These are phyloP conservation scores for Heliopora coerulea DNA, from an alignment of 92 coral and sea anemone genomes.

Conservation along the genomic window DNA sequence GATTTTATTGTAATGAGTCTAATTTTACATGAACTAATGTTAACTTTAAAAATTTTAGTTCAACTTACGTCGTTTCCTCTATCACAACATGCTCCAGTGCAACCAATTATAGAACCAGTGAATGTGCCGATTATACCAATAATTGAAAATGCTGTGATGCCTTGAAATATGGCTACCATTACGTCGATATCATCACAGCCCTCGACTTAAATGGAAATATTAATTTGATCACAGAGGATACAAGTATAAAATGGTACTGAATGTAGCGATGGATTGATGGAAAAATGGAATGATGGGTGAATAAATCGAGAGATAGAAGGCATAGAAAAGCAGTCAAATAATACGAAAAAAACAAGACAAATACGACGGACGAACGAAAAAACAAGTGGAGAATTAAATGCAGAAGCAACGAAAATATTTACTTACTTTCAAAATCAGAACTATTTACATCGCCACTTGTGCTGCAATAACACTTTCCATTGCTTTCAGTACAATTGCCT, in stretches of 20 bases:
- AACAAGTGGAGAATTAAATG: no score
- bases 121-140: conserved; percentile 52
- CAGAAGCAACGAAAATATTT: not conserved
- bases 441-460: not conserved
- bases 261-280: no score
- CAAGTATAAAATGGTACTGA: no score
- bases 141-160: conserved; percentile 52
- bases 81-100: conserved; percentile 66
- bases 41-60: no score
- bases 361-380: no score
- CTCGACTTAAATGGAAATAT: conserved; percentile 30
- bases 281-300: no score
- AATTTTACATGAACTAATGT: no score
- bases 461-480: conserved; percentile 9
- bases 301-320: no score
- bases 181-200: conserved; percentile 48
- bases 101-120: conserved; percentile 68
- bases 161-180: conserved; percentile 51
- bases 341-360: not conserved
- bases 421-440: not conserved
- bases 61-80: conserved; percentile 50
- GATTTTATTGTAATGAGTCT: no score
- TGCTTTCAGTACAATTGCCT: not conserved
- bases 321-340: no score
- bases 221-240: no score